These are phyloP conservation scores for Gobiocypris rarus DNA, from an alignment of 2,113 vertebrate genomes.

Conservation along the genomic window DNA sequence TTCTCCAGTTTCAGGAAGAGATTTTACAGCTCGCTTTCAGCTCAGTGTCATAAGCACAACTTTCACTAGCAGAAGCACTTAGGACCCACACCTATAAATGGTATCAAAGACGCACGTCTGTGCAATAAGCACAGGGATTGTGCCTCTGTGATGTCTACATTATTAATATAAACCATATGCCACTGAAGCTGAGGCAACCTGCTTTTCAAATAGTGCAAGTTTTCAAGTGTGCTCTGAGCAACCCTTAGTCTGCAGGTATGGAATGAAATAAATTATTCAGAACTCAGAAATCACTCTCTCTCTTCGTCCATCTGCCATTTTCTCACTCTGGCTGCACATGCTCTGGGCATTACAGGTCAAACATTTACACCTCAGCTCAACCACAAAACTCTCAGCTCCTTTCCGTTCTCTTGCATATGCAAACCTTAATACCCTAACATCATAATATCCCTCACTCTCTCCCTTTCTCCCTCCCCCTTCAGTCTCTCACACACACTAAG, in stretches of 20 bases:
- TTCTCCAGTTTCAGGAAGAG: slow-evolving; percentile 43
- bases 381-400: neutral
- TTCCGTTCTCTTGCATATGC: slow-evolving; percentile 7
- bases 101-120: slow-evolving; percentile 27
- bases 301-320: neutral
- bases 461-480: neutral
- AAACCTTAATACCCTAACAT: slow-evolving; percentile 32
- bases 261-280: slow-evolving; percentile 47
- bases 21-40: slow-evolving; percentile 37
- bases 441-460: slow-evolving; percentile 22
- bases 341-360: neutral
- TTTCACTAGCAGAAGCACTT: slow-evolving; percentile 21
- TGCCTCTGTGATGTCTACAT: slow-evolving; percentile 41
- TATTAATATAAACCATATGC: slow-evolving; percentile 54
- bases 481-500: slow-evolving; percentile 25
- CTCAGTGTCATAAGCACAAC: slow-evolving; percentile 42
- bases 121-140: slow-evolving; percentile 40
- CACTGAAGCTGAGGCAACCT: slow-evolving; percentile 33
- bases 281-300: slow-evolving; percentile 30
- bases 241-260: slow-evolving; percentile 38
- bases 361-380: neutral
- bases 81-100: slow-evolving; percentile 39
- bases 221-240: slow-evolving; percentile 32
- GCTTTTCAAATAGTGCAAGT: slow-evolving; percentile 36
- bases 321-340: neutral